phyloP scores from a whole-genome alignment of 2,113 vertebrate species.

The Clarias gariepinus region DNA sequence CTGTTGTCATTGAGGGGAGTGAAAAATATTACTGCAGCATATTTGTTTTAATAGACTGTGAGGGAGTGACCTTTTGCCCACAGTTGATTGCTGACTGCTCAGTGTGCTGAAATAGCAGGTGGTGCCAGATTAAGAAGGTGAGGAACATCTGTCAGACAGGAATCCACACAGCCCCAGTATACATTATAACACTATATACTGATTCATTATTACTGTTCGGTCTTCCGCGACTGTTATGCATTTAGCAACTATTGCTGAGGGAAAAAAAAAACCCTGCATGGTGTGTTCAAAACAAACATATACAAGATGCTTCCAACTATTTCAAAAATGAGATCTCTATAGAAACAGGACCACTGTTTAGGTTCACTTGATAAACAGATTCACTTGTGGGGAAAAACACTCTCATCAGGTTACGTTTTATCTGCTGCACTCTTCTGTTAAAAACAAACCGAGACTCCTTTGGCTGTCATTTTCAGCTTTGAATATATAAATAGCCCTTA shows the following conservation, averaged over 20 bases:
- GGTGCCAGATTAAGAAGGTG: conserved; percentile 31
- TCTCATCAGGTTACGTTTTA: conserved; percentile 24
- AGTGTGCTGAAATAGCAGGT: conserved; percentile 48
- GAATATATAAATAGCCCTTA: conserved; percentile 42
- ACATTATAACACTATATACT: conserved; percentile 17
- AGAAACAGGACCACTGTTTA: conserved; percentile 17
- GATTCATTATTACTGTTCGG: conserved; percentile 10
- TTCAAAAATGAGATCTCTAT: neutral
- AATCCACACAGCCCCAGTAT: conserved; percentile 13
- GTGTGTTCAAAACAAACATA: neutral
- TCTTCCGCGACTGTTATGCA: neutral
- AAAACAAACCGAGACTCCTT: conserved; percentile 32
- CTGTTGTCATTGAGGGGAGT: neutral
- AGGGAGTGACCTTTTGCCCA: conserved; percentile 37
- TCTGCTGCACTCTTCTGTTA: conserved; percentile 29
- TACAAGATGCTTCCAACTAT: neutral
- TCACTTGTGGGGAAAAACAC: neutral
- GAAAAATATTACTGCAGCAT: conserved; percentile 29
- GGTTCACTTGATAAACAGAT: neutral
- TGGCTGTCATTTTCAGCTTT: conserved; percentile 49
- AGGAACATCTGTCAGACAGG: conserved; percentile 4
- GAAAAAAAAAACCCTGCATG: too few relatives aligned
- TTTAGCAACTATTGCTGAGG: neutral
- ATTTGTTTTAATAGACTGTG: conserved; percentile 24
- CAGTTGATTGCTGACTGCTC: conserved; percentile 47